A percentile compares a stretch with the other conserved stretches of the same genome.
These are phyloP conservation scores for Pangasius larnaudii DNA, from an alignment of 2,797 vertebrate species.

Conservation along the genomic window DNA sequence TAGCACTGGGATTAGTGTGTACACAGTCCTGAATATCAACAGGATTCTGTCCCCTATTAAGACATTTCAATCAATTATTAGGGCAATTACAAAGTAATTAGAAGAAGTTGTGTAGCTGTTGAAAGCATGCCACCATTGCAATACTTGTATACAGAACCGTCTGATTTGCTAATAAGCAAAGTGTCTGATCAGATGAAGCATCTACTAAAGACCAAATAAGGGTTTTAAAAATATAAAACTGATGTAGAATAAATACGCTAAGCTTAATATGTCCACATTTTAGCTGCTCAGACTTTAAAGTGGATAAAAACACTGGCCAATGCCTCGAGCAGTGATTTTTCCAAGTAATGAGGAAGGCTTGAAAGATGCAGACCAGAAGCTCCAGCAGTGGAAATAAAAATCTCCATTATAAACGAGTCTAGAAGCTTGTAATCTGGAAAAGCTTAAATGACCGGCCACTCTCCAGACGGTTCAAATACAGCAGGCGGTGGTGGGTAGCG, in stretches of 20 bases:
- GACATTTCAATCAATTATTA: constrained; percentile 14
- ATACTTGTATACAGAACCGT: not conserved
- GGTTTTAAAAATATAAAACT: not conserved
- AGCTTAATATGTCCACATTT: not conserved
- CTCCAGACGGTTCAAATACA: constrained; percentile 44
- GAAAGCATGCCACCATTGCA: not conserved
- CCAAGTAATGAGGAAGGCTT: constrained; percentile 53
- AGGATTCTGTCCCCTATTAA: constrained; percentile 7
- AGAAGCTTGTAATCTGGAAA: constrained; percentile 58
- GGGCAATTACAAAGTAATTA: constrained; percentile 16
- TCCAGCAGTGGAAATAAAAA: constrained; percentile 55
- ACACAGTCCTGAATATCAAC: constrained; percentile 20
- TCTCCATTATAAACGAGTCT: constrained; percentile 62
- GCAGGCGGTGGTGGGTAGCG: not conserved
- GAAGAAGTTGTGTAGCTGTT: constrained; percentile 14
- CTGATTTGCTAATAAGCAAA: not conserved
- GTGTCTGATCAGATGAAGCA: not conserved
- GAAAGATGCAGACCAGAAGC: constrained; percentile 57
- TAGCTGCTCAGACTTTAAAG: constrained; percentile 5
- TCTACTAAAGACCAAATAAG: not conserved
- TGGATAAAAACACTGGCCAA: constrained; percentile 32
- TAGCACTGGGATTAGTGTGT: not conserved
- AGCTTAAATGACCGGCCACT: constrained; percentile 36
- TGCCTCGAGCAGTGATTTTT: constrained; percentile 28
- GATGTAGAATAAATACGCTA: not conserved